Percentiles rank a stretch among this genome's conserved stretches.
phyloP scores from a whole-genome alignment of 2,797 vertebrate genomes.

The Falco cherrug region DNA sequence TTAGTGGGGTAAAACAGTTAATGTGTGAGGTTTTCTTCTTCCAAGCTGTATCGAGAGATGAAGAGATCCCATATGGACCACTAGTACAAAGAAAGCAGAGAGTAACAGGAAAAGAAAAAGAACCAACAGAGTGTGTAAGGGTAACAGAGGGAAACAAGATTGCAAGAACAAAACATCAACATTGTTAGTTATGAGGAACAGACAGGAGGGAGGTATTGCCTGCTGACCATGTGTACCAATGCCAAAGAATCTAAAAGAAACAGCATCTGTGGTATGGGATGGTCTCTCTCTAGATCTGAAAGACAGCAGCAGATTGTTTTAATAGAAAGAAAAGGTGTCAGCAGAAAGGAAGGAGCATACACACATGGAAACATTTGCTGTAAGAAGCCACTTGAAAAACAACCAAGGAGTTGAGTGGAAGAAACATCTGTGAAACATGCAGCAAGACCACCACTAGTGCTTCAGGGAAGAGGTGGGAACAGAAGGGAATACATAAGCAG shows the following conservation, averaged over 20 bases:
- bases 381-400: constrained; percentile 73
- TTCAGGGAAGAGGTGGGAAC: constrained; percentile 60
- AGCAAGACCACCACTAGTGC: constrained; percentile 75
- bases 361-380: constrained; percentile 77
- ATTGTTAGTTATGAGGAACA: constrained; percentile 69
- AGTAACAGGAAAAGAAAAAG: constrained; percentile 59
- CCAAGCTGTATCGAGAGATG: constrained; percentile 40
- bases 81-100: constrained; percentile 66
- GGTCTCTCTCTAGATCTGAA: constrained; percentile 69
- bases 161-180: constrained; percentile 74
- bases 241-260: constrained; percentile 66
- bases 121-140: not conserved
- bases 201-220: constrained; percentile 66
- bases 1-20: constrained; percentile 33
- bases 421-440: constrained; percentile 78
- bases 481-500: constrained; percentile 63
- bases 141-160: constrained; percentile 75
- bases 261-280: constrained; percentile 68
- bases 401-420: constrained; percentile 58
- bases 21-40: constrained; percentile 43
- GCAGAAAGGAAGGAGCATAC: constrained; percentile 66
- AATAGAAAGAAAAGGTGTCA: constrained; percentile 75
- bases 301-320: constrained; percentile 78
- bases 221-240: constrained; percentile 69
- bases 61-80: constrained; percentile 72